Base-by-base conservation (phyloP, 2,797 vertebrate species). In the Microchirus variegatus region DNA sequence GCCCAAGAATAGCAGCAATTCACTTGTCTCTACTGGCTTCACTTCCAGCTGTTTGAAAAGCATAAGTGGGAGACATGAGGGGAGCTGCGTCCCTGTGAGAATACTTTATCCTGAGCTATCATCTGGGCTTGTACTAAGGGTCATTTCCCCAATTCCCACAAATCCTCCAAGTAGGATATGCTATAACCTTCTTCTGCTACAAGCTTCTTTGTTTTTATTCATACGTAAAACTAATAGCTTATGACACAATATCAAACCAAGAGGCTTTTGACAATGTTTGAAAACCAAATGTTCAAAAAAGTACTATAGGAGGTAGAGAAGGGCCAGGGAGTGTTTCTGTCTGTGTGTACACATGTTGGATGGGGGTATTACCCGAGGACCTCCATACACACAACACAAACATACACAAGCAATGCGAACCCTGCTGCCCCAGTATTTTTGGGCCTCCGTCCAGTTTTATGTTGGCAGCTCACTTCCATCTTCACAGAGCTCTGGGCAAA, bases 371-470 rank as follows among this genome's bases (percentile, higher is more conserved):
- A 59, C 60, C 62, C 56, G 1, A 35, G 59, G 55, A 67, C 11
- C 42, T 68, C 49, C 58, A 6, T 38, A 63, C 56, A 59, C 59
- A 67, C 49, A 71, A 5, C 42, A 63, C 61, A 58, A 53, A 65
- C 52, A 67, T 9, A 75, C 66, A 64, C 46, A 74, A 18, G 40
- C 36, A 59, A 57, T 50, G 26, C 12, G 47, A 78, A 82, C 54
- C 43, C 18, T 10, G 51, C n/a, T 85, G 86, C 76, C 88, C 90
- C 85, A 88, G 85, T 84, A 91, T 87, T 85, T 83, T 84, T 83
- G 85, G 91, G 90, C 88, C 83, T 43, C 59, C 65, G 71, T 91
- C 90, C 87, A 90, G 80, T 75, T 90, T 88, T 60, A 75, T 65
- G 52, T 89, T 90, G 86, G 77, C 77, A 63, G 44, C 75, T 65